Conservation (phyloP, 2,888 invertebrate genomes). For the Panopea generosa region DNA sequence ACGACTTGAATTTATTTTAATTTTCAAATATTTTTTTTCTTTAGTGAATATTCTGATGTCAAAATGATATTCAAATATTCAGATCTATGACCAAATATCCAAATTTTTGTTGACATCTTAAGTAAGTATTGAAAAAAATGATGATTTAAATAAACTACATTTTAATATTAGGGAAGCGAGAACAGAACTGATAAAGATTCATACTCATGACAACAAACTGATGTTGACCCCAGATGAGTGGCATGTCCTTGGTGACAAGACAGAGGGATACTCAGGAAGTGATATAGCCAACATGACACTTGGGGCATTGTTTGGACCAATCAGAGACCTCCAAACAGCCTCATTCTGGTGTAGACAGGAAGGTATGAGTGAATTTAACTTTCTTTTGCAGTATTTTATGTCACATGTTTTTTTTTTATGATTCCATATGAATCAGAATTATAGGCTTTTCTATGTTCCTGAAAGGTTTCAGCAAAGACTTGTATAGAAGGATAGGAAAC, state of each 20-base stretch:
- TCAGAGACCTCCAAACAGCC: constrained; percentile 85
- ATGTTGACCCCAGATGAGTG: constrained; percentile 82
- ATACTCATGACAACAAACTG: constrained; percentile 73
- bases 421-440: neutral
- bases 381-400: neutral
- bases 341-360: constrained; percentile 71
- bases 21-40: no score
- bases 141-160: no score
- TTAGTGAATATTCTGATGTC: no score
- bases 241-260: constrained; percentile 84
- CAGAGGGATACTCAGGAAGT: constrained; percentile 87
- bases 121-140: no score
- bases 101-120: no score
- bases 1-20: no score
- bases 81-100: no score
- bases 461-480: no score
- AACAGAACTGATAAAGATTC: constrained; percentile 78
- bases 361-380: constrained; percentile 9
- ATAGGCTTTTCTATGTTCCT: no score
- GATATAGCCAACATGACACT: constrained; percentile 87
- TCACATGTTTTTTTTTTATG: neutral
- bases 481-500: no score
- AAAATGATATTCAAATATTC: no score
- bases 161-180: constrained; percentile 76
- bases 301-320: constrained; percentile 86